Conservation (phyloP, 2,888 invertebrate genomes). For the Nomada fucata region DNA sequence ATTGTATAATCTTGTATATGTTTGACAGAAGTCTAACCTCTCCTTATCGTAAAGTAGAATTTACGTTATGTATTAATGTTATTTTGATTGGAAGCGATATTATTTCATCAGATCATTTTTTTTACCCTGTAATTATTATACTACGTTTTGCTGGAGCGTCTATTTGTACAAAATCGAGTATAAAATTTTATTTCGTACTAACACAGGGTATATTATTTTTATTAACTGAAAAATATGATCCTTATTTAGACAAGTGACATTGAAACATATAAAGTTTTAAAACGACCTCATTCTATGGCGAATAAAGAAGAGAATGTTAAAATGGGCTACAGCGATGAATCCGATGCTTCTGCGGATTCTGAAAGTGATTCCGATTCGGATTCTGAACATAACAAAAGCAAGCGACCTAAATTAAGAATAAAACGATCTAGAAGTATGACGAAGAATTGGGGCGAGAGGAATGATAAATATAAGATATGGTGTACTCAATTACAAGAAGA, state of each 20-base stretch:
- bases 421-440: conserved; percentile 82
- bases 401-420: conserved; percentile 85
- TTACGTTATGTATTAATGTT: conserved; percentile 5
- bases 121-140: not conserved
- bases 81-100: not conserved
- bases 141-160: not conserved
- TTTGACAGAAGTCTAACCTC: conserved; percentile 73
- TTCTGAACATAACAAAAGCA: conserved; percentile 83
- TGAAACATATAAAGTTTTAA: conserved; percentile 79
- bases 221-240: conserved; percentile 17
- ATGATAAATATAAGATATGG: conserved; percentile 93
- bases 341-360: conserved; percentile 85
- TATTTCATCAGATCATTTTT: not conserved
- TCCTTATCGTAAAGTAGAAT: conserved; percentile 18
- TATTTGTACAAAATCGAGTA: not conserved
- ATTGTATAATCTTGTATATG: conserved; percentile 32
- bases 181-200: not conserved
- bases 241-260: conserved; percentile 75
- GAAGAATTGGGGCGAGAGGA: conserved; percentile 83
- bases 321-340: conserved; percentile 87
- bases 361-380: conserved; percentile 87
- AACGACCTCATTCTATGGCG: conserved; percentile 76
- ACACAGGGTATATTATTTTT: not conserved
- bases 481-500: conserved; percentile 90
- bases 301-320: conserved; percentile 77